Percentiles rank a stretch among this genome's conserved stretches.
Evolutionary conservation across 2,888 invertebrate species (phyloP).

Genomic region (Palloptera scutellata): DNA sequence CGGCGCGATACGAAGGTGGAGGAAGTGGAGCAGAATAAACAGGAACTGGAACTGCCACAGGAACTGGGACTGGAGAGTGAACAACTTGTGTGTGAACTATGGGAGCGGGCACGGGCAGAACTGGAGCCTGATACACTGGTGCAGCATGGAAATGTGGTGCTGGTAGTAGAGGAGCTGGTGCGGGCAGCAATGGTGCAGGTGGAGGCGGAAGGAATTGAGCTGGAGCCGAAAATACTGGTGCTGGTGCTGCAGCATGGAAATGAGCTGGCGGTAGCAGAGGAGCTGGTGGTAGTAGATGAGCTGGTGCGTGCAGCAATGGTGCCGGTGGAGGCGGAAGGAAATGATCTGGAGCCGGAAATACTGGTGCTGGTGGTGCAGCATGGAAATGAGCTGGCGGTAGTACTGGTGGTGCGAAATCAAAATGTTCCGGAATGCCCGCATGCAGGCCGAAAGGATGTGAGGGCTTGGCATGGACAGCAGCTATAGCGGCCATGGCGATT

Average conservation of each 20-base stretch:
- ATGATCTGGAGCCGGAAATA: slow-evolving; percentile 26
- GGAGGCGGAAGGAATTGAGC: slow-evolving; percentile 27
- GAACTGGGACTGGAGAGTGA: slow-evolving; percentile 33
- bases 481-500: slow-evolving; percentile 36
- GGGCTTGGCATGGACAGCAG: slow-evolving; percentile 43
- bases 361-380: slow-evolving; percentile 25
- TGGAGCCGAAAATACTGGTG: slow-evolving; percentile 34
- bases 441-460: slow-evolving; percentile 50
- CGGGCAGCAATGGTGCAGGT: slow-evolving; percentile 39
- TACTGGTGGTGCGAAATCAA: slow-evolving; percentile 46
- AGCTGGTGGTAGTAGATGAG: slow-evolving; percentile 31
- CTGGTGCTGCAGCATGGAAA: slow-evolving; percentile 32
- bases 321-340: slow-evolving; percentile 29
- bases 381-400: slow-evolving; percentile 36
- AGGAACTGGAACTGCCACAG: slow-evolving; percentile 37
- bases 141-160: slow-evolving; percentile 40
- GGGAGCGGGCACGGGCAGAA: slow-evolving; percentile 29
- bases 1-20: slow-evolving; percentile 52
- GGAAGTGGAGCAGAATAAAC: slow-evolving; percentile 49
- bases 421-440: slow-evolving; percentile 45
- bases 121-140: slow-evolving; percentile 25
- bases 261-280: slow-evolving; percentile 32
- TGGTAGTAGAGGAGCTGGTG: slow-evolving; percentile 39
- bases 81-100: slow-evolving; percentile 22
- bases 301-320: slow-evolving; percentile 33